Evolutionary conservation across 2,888 invertebrate species (phyloP).

Genomic region (Agrochola litura): DNA sequence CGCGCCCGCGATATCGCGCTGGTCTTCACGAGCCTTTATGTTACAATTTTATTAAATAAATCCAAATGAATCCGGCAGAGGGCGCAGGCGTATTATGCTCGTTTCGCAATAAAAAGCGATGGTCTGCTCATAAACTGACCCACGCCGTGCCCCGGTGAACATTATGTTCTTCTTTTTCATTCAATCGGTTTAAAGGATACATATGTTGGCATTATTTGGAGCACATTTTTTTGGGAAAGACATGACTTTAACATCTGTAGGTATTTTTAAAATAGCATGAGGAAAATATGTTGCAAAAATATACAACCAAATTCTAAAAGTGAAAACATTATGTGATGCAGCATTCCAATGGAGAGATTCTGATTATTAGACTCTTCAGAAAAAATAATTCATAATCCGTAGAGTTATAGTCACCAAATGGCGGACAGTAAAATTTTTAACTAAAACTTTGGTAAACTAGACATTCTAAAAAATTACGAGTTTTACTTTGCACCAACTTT

Average conservation of each 20-base stretch:
- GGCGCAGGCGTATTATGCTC: slow-evolving; percentile 72
- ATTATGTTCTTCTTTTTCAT: slow-evolving; percentile 56
- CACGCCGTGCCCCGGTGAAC: slow-evolving; percentile 13
- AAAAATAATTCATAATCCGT: too few species aligned
- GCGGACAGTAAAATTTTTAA: too few species aligned
- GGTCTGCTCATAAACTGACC: slow-evolving; percentile 77
- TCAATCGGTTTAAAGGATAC: slow-evolving; percentile 50
- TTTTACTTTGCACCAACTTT: too few species aligned
- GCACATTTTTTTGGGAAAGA: neutral
- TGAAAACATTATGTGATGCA: neutral
- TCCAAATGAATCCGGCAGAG: slow-evolving; percentile 80
- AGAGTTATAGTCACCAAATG: too few species aligned
- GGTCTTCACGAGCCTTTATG: slow-evolving; percentile 23
- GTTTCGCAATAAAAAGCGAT: slow-evolving; percentile 80
- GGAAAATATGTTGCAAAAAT: neutral
- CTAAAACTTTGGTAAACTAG: too few species aligned
- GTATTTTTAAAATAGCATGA: neutral
- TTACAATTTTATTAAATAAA: slow-evolving; percentile 84
- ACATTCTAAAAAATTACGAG: too few species aligned
- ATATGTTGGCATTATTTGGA: slow-evolving; percentile 27
- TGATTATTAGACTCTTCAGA: too few species aligned
- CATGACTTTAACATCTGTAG: neutral
- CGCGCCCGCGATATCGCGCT: too few species aligned
- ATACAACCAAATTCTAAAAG: neutral
- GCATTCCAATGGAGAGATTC: neutral